phyloP scores from a whole-genome alignment of 1,140 invertebrate genomes.

The Caenorhabditis remanei region DNA sequence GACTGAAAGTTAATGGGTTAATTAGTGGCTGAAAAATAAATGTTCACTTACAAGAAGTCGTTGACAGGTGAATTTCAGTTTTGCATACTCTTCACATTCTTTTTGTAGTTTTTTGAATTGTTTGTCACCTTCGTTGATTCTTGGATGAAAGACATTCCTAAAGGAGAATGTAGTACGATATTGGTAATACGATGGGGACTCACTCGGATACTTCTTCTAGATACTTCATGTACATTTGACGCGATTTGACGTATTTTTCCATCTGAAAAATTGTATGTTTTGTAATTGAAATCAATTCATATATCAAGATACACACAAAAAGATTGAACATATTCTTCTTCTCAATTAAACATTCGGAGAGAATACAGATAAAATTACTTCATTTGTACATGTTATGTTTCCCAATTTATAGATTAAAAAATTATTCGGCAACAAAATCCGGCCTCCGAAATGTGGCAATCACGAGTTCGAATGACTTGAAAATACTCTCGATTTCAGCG shows the following conservation, averaged over 20 bases:
- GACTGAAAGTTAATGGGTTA: not conserved
- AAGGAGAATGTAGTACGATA: not conserved
- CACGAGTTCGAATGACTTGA: constrained; percentile 11
- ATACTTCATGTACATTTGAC: not conserved
- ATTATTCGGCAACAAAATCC: constrained; percentile 31
- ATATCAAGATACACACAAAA: too few species aligned
- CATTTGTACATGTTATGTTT: constrained; percentile 2
- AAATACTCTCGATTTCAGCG: constrained; percentile 19
- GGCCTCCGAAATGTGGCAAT: constrained; percentile 32
- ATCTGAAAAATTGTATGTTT: not conserved
- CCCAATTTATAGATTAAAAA: not conserved
- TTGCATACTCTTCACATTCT: constrained; percentile 53
- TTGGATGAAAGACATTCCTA: not conserved
- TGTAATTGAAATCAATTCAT: too few species aligned
- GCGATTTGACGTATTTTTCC: not conserved
- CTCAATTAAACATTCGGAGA: too few species aligned
- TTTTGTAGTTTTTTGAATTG: constrained; percentile 39
- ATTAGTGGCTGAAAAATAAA: not conserved
- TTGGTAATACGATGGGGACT: not conserved
- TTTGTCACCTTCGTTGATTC: not conserved
- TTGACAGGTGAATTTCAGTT: constrained; percentile 41
- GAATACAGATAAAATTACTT: not conserved
- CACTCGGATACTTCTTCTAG: constrained; percentile 2
- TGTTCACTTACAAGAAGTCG: not conserved
- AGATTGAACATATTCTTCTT: too few species aligned